These are phyloP conservation scores for Trichonephila clavata DNA, from an alignment of 1,140 invertebrate genomes.

Conservation along the genomic window DNA sequence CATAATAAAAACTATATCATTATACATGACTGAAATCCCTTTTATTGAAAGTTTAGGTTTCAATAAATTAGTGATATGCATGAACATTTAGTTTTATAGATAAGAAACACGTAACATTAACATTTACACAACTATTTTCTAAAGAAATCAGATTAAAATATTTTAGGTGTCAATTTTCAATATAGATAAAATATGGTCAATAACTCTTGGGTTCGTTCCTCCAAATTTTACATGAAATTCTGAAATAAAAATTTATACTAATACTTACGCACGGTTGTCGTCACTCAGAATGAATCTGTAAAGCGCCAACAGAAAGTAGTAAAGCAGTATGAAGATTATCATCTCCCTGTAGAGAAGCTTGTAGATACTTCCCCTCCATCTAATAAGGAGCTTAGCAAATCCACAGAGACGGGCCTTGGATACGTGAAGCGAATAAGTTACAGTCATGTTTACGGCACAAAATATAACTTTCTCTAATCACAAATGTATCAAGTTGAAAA, in stretches of 20 bases:
- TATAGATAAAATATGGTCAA: too few relatives aligned
- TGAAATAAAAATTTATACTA: neutral
- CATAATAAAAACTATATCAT: too few relatives aligned
- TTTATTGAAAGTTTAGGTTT: too few relatives aligned
- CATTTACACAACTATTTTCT: too few relatives aligned
- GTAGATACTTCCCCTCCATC: conserved; percentile 80
- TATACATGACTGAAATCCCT: too few relatives aligned
- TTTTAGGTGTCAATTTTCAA: too few relatives aligned
- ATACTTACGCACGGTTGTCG: conserved; percentile 77
- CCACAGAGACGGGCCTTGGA: conserved; percentile 78
- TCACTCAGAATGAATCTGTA: conserved; percentile 78
- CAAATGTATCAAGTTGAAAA: neutral
- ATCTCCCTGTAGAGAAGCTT: conserved; percentile 79
- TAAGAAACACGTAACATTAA: too few relatives aligned
- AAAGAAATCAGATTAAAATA: too few relatives aligned
- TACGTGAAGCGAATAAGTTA: conserved; percentile 79
- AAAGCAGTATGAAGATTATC: conserved; percentile 78
- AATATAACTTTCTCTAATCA: neutral
- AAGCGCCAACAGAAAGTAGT: conserved; percentile 76
- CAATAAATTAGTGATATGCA: too few relatives aligned
- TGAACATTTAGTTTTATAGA: too few relatives aligned
- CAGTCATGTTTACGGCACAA: conserved; percentile 77
- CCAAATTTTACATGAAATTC: neutral
- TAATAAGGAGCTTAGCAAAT: conserved; percentile 78
- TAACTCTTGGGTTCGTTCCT: too few relatives aligned